phyloP scores from a whole-genome alignment of 2,113 vertebrate species.

The Melanostigma gelatinosum region DNA sequence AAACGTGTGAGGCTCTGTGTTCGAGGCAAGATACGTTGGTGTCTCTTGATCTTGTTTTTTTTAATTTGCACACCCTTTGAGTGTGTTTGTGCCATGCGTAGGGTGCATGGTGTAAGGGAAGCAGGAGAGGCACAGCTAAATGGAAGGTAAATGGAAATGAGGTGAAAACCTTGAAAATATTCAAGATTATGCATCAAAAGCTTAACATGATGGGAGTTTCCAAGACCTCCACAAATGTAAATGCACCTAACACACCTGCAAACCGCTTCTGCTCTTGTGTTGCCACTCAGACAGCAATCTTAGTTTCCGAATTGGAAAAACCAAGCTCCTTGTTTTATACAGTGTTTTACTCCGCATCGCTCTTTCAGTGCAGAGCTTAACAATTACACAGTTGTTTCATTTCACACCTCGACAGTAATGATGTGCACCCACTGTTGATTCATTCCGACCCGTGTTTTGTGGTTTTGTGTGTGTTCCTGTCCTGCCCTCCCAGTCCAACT shows the following conservation, averaged over 20 bases:
- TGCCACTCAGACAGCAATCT: neutral
- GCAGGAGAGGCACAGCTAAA: neutral
- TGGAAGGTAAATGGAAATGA: neutral
- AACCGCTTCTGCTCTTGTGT: neutral
- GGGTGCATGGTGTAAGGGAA: too few relatives aligned
- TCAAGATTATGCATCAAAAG: neutral
- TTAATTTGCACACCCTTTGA: neutral
- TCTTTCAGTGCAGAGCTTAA: neutral
- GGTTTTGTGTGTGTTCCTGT: neutral
- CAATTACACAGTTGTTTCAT: neutral
- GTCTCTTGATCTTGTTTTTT: neutral
- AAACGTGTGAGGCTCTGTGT: neutral
- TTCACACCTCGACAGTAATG: neutral
- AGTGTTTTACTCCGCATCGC: neutral
- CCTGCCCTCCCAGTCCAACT: too few relatives aligned
- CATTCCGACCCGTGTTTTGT: neutral
- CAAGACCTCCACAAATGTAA: neutral
- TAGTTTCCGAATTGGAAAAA: neutral
- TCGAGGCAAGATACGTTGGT: neutral
- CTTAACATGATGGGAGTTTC: neutral
- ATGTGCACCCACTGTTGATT: neutral
- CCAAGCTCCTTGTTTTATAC: neutral
- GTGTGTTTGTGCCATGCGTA: neutral
- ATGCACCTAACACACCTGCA: neutral
- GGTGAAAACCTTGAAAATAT: neutral